Evolutionary conservation across 2,888 invertebrate species (phyloP).

Genomic region (Tetranychus truncatus): DNA sequence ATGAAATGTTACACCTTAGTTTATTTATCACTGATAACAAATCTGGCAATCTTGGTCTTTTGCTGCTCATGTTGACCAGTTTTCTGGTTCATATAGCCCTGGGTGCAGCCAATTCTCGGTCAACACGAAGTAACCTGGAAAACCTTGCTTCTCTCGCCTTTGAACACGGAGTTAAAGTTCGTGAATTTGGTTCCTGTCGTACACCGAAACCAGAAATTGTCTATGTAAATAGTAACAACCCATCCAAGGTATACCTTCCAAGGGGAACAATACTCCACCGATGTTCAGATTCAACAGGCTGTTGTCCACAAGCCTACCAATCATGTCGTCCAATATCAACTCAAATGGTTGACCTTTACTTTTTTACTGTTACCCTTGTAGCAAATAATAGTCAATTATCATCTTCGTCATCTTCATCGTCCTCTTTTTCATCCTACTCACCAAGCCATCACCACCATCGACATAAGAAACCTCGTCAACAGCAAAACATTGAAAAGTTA

Average conservation of each 20-base stretch:
- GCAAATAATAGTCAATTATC: not conserved
- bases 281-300: conserved; percentile 70
- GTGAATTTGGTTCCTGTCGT: conserved; percentile 43
- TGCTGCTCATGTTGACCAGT: not conserved
- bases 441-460: not conserved
- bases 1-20: too few species aligned
- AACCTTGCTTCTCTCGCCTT: conserved; percentile 18
- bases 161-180: conserved; percentile 36
- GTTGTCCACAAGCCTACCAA: conserved; percentile 51
- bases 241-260: conserved; percentile 56
- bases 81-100: not conserved
- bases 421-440: not conserved
- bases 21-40: too few species aligned
- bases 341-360: conserved; percentile 24
- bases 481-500: conserved; percentile 2
- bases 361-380: conserved; percentile 22
- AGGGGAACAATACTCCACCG: conserved; percentile 67
- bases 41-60: not conserved
- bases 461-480: conserved; percentile 4
- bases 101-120: not conserved
- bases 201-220: conserved; percentile 52
- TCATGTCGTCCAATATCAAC: conserved; percentile 47
- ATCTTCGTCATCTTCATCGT: not conserved
- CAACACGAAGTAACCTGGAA: conserved; percentile 2
- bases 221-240: conserved; percentile 46